Conservation (phyloP, 2,113 vertebrate species). For the Centropristis striata region DNA sequence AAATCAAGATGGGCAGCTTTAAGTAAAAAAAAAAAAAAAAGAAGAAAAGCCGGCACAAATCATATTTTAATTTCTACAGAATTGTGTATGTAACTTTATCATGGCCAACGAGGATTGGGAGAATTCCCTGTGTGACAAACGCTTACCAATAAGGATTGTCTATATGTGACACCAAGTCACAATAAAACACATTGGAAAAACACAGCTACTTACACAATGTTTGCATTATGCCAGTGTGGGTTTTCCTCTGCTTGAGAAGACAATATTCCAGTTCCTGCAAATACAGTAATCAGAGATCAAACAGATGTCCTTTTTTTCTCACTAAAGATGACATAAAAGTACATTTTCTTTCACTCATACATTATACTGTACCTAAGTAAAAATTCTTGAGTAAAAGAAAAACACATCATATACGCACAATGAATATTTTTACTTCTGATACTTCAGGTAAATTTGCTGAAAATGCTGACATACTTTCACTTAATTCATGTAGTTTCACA, state of each 20-base stretch:
- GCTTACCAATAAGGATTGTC: neutral
- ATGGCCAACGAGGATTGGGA: neutral
- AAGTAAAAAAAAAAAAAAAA: neutral
- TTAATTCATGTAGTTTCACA: too few species aligned
- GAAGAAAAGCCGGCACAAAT: neutral
- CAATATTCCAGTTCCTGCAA: conserved; percentile 87
- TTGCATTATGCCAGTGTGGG: conserved; percentile 89
- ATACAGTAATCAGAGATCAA: conserved; percentile 33
- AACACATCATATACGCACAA: too few species aligned
- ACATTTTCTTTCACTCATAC: too few species aligned
- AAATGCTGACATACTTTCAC: too few species aligned
- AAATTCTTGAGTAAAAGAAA: too few species aligned
- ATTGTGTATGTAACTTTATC: neutral
- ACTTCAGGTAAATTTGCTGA: too few species aligned
- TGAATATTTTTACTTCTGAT: too few species aligned
- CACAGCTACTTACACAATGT: conserved; percentile 86
- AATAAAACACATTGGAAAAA: neutral
- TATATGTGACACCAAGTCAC: neutral
- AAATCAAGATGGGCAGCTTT: too few species aligned
- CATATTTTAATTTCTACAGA: neutral
- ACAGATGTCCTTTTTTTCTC: conserved; percentile 11
- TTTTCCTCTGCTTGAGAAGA: conserved; percentile 86
- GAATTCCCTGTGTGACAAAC: neutral
- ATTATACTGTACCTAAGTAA: too few species aligned
- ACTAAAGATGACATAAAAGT: neutral